Percentiles rank a stretch among this genome's conserved stretches.
These are phyloP conservation scores for Podiceps cristatus DNA, from an alignment of 2,113 vertebrate genomes.

Conservation along the genomic window DNA sequence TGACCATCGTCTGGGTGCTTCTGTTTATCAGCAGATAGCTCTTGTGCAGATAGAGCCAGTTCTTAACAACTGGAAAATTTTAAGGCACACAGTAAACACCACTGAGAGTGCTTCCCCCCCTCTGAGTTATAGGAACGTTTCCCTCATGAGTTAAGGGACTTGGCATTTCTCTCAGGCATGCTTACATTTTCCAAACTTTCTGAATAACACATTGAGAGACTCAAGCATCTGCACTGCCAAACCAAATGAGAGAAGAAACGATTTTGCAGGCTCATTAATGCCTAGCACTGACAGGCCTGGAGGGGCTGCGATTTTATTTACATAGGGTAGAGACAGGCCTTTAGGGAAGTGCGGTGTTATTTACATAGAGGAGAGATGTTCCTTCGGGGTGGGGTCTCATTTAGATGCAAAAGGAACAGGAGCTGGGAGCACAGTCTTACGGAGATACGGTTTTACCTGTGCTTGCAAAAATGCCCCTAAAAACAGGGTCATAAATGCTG, in stretches of 20 bases:
- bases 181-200: background rate
- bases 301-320: conserved; percentile 10
- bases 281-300: background rate
- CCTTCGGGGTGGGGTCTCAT: background rate
- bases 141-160: background rate
- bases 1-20: background rate
- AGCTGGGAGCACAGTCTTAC: background rate
- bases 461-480: background rate
- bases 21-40: background rate
- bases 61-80: background rate
- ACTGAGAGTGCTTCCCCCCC: fast-evolving
- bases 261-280: background rate
- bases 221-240: background rate
- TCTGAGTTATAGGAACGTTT: background rate
- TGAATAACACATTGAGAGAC: background rate
- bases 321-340: background rate
- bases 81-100: background rate
- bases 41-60: background rate
- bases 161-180: background rate
- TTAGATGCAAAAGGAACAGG: background rate
- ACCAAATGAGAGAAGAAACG: background rate
- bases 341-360: background rate
- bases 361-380: background rate
- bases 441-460: fast-evolving
- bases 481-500: fast-evolving